Evolutionary conservation across 2,797 vertebrate genomes (phyloP).

Genomic region (Tamandua tetradactyla): DNA sequence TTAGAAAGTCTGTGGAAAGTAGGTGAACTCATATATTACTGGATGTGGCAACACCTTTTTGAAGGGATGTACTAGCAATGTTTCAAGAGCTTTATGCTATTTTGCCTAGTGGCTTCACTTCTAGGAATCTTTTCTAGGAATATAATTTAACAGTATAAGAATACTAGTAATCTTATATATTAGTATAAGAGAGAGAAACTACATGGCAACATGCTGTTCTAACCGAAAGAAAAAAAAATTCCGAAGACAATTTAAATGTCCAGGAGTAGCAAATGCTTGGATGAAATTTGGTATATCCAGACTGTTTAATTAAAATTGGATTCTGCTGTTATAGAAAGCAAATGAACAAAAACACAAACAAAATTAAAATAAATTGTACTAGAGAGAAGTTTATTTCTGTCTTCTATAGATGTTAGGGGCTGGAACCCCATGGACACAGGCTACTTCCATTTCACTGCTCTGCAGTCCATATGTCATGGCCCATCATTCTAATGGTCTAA

Average conservation of each 20-base stretch:
- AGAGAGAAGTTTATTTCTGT: neutral
- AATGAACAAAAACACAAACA: neutral
- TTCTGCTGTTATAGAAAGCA: neutral
- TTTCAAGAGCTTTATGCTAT: neutral
- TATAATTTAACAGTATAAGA: neutral
- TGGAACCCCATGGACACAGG: neutral
- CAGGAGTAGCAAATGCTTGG: neutral
- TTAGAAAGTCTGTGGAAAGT: neutral
- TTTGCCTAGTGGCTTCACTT: neutral
- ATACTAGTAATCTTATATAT: neutral
- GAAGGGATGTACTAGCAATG: neutral
- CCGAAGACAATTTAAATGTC: neutral
- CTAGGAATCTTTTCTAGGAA: neutral
- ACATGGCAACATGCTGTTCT: neutral
- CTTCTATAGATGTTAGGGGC: neutral
- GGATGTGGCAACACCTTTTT: neutral
- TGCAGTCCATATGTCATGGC: accelerated
- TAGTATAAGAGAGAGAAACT: neutral
- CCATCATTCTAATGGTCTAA: neutral
- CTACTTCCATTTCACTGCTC: neutral
- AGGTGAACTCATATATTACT: neutral
- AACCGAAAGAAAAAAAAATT: neutral
- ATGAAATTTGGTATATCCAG: neutral
- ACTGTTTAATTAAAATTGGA: constrained; percentile 24
- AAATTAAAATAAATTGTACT: neutral